Conservation (phyloP, 2,113 vertebrate genomes). For the Barnardius zonarius region DNA sequence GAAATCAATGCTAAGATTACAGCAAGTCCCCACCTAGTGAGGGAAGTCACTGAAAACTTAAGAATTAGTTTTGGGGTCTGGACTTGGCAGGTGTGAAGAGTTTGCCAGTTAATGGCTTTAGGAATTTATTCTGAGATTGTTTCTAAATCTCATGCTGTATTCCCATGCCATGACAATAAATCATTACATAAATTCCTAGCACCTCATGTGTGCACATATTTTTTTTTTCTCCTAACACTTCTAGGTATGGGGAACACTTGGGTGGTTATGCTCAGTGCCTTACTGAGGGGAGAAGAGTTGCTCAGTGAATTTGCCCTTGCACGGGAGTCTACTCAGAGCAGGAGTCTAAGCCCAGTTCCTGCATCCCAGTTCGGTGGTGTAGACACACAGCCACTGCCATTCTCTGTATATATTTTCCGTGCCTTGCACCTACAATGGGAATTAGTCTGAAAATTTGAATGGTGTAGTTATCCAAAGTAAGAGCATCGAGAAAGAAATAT, state of each 20-base stretch:
- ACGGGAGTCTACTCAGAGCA: neutral
- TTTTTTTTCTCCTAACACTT: neutral
- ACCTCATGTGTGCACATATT: neutral
- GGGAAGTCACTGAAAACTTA: neutral
- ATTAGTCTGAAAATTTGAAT: neutral
- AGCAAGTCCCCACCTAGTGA: neutral
- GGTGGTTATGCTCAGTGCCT: neutral
- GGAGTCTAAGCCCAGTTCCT: neutral
- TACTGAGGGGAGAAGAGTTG: neutral
- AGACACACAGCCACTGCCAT: fast-evolving
- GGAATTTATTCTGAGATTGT: neutral
- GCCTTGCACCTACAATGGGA: neutral
- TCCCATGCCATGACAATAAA: neutral
- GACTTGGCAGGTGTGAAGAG: neutral
- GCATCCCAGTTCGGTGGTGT: neutral
- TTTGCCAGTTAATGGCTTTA: neutral
- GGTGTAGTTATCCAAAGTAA: neutral
- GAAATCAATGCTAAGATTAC: neutral
- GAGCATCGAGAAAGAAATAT: neutral
- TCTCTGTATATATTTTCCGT: neutral
- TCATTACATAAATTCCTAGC: neutral
- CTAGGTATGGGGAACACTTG: neutral
- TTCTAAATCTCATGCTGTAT: neutral
- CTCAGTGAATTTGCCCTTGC: neutral
- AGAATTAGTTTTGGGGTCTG: neutral